Percentiles rank a stretch among this genome's conserved stretches.
Conservation (phyloP, 1,140 invertebrate genomes). For the Plutomurus gul region DNA sequence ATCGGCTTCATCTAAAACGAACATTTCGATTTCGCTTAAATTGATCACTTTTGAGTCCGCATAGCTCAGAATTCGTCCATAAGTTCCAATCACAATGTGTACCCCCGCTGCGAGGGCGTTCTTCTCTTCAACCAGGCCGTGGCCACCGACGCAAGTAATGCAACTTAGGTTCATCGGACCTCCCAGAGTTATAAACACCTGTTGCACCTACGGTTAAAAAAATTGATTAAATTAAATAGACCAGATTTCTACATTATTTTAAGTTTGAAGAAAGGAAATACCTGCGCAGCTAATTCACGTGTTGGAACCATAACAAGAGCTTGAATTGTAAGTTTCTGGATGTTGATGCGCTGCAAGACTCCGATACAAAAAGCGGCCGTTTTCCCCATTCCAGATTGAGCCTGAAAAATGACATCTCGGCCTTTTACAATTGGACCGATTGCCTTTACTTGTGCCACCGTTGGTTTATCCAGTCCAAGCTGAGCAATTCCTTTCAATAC, state of each 20-base stretch:
- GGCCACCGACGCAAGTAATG: no score
- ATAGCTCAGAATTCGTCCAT: no score
- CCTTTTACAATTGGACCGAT: slow-evolving; percentile 7
- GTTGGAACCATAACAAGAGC: slow-evolving; percentile 90
- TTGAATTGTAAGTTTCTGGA: background rate
- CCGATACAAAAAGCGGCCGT: slow-evolving; percentile 29
- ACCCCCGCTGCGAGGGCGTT: no score
- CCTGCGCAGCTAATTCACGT: slow-evolving; percentile 92
- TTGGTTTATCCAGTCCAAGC: slow-evolving; percentile 31
- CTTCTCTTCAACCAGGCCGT: no score
- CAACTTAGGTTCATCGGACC: no score
- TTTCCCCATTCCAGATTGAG: slow-evolving; percentile 44
- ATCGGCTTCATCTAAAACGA: slow-evolving; percentile 40
- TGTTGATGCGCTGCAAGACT: slow-evolving; percentile 7
- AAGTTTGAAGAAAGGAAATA: no score
- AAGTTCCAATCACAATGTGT: no score
- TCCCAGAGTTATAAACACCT: slow-evolving; percentile 62
- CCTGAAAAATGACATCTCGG: slow-evolving; percentile 32
- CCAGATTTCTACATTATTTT: no score
- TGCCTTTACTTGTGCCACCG: background rate
- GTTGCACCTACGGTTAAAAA: slow-evolving; percentile 61
- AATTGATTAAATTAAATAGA: no score
- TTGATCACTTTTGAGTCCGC: no score
- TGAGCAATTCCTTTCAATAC: background rate
- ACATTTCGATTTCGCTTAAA: background rate